These are phyloP conservation scores for Pogonomyrmex barbatus DNA, from an alignment of 1,140 invertebrate genomes.

Conservation along the genomic window DNA sequence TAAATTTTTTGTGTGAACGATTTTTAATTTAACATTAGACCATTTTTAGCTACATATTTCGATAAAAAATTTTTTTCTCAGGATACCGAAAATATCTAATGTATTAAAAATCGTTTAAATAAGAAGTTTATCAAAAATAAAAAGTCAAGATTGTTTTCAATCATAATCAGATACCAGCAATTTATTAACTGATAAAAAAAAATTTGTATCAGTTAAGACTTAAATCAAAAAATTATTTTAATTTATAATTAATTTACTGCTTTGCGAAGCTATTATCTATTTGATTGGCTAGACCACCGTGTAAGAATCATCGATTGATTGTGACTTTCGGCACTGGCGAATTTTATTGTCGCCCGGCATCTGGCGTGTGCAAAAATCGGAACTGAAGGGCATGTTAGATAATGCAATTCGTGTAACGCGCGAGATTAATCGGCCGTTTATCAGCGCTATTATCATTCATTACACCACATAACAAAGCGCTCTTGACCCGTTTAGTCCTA, in stretches of 20 bases:
- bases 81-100: not conserved
- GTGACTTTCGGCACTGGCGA: not conserved
- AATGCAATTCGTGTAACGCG: conserved; percentile 33
- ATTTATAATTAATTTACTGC: not conserved
- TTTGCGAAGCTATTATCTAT: not conserved
- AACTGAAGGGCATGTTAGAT: not conserved
- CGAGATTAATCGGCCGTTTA: conserved; percentile 37
- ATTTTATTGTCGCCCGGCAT: conserved; percentile 5
- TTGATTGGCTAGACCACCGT: not conserved
- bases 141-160: too few relatives aligned
- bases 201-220: not conserved
- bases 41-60: not conserved
- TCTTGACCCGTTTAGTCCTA: conserved; percentile 72
- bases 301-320: not conserved
- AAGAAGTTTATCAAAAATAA: too few relatives aligned
- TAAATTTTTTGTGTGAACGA: not conserved
- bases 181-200: too few relatives aligned
- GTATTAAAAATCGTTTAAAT: too few relatives aligned
- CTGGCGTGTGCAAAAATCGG: not conserved
- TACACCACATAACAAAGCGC: conserved; percentile 8
- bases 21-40: not conserved
- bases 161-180: too few relatives aligned
- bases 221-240: not conserved
- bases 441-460: conserved; percentile 19
- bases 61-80: not conserved